Evolutionary conservation across 2,113 vertebrate species (phyloP).

Genomic region (Connochaetes taurinus): DNA sequence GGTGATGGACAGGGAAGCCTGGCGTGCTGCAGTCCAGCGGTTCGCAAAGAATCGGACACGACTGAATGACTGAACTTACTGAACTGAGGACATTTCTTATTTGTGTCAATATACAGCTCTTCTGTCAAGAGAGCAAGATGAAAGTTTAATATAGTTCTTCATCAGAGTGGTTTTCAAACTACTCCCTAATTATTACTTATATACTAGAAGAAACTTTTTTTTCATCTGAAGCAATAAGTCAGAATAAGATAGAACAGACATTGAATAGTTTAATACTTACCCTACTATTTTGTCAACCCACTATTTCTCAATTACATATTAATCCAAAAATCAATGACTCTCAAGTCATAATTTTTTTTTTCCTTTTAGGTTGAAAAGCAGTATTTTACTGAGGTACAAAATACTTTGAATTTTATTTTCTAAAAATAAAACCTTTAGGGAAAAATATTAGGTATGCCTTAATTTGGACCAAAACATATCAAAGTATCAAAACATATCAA

Average conservation of each 20-base stretch:
- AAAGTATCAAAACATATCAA: not conserved
- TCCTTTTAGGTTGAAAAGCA: not conserved
- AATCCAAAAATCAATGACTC: not conserved
- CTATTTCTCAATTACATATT: not conserved
- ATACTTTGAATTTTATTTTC: not conserved
- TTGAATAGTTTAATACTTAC: not conserved
- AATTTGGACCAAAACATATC: not conserved
- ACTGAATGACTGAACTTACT: not conserved
- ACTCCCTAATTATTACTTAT: not conserved
- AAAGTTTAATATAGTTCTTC: not conserved
- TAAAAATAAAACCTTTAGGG: not conserved
- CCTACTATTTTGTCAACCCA: not conserved
- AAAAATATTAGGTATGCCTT: not conserved
- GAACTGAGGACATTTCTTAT: not conserved
- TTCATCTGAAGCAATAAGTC: not conserved
- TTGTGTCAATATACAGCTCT: not conserved
- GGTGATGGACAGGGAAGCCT: not conserved
- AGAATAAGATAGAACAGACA: not conserved
- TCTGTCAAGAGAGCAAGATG: not conserved
- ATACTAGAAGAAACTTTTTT: not conserved
- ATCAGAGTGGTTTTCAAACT: not conserved
- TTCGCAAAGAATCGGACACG: accelerated
- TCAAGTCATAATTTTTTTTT: not conserved
- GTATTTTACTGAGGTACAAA: not conserved
- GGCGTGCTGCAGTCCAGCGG: accelerated